Conservation (phyloP, 2,888 invertebrate species). For the Hirudinaria manillensis region DNA sequence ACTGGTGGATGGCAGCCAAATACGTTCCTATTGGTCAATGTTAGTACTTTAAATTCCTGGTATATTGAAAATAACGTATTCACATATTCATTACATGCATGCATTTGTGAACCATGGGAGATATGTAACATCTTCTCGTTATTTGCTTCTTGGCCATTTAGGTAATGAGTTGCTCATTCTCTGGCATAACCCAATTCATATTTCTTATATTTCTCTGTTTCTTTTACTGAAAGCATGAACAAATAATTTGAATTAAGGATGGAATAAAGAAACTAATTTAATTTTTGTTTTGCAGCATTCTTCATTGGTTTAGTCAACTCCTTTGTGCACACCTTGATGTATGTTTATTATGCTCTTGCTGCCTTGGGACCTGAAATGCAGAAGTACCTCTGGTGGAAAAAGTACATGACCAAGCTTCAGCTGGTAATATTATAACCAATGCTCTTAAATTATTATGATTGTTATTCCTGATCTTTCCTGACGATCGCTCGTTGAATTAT, state of each 20-base stretch:
- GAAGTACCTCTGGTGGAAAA: conserved; percentile 54
- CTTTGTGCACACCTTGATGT: conserved; percentile 52
- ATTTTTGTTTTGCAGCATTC: conserved; percentile 44
- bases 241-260: background rate
- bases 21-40: conserved; percentile 50
- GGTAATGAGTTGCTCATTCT: too few relatives aligned
- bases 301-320: conserved; percentile 51
- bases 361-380: conserved; percentile 51
- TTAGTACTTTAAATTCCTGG: conserved; percentile 35
- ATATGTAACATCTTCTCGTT: too few relatives aligned
- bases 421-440: conserved; percentile 42
- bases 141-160: too few relatives aligned
- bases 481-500: background rate
- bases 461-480: background rate
- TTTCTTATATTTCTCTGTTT: too few relatives aligned
- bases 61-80: background rate
- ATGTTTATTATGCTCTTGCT: conserved; percentile 51
- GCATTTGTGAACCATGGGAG: too few relatives aligned
- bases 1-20: conserved; percentile 52
- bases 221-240: too few relatives aligned
- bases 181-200: too few relatives aligned
- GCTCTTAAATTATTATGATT: background rate
- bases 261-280: background rate
- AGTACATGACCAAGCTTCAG: conserved; percentile 51
- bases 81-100: background rate